Evolutionary conservation across 2,888 invertebrate genomes (phyloP), one percentile per base, ranked within the genome.

Genomic region (Laothoe populi): DNA sequence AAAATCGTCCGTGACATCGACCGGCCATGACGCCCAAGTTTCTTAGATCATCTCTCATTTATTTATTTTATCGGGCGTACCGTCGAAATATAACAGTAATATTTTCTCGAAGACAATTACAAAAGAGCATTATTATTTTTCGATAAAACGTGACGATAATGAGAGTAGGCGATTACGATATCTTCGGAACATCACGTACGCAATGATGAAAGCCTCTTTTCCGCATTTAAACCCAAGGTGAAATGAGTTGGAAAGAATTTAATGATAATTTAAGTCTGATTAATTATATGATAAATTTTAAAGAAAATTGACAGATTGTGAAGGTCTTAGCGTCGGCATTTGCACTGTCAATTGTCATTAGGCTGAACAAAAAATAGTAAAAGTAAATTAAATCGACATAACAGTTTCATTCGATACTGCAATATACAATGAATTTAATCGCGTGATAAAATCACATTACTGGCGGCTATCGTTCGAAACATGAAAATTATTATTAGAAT

Each of bases 121-220:
- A 53, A 53, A 35, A 49, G 35, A 19, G 16, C 11, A 19, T 35
- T 31, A 8, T 53, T 53, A 11, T 49, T 7, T 53, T 35, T 19
- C 11, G 53, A 35, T 53, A 35, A 53, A 53, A 53, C 53, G 53
- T 53, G 53, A 53, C 19, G 53, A 53, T 53, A 35, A 53, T 35
- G n/a, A 4, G 35, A 35, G 16, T 4, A 19, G 26, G 10, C 35
- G 53, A 19, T 53, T 53, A 35, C 35, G 53, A 53, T 53, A 31
- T 8, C 19, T 19, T 19, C 11, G 16, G 11, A 35, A 53, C 11
- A 19, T 53, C 53, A 53, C 53, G 53, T 35, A 35, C 31, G 35
- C 48, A 48, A 35, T 53, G 2, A 35, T 4, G 35, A 53, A 53
- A 53, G 31, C 19, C 13, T 53, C 31, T 11, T n/a, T n/a, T 19